Evolutionary conservation across 2,113 vertebrate genomes (phyloP).

Genomic region (Thalassoma bifasciatum): DNA sequence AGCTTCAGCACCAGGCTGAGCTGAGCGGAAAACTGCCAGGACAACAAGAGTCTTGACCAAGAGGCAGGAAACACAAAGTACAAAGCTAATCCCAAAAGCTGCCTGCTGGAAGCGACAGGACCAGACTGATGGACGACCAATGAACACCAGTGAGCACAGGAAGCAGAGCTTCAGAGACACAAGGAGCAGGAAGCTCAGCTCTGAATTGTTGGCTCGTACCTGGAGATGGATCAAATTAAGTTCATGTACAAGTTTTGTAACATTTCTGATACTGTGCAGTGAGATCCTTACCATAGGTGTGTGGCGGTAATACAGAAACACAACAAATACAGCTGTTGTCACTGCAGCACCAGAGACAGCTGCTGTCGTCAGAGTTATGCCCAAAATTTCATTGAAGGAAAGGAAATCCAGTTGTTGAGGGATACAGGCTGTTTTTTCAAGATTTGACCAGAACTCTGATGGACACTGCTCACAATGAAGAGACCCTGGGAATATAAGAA

Average conservation of each 20-base stretch:
- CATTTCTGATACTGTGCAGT: no score
- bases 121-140: constrained; percentile 34
- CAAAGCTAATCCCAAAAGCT: constrained; percentile 64
- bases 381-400: constrained; percentile 58
- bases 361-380: constrained; percentile 61
- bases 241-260: no score
- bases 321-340: constrained; percentile 44
- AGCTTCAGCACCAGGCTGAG: background rate
- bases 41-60: constrained; percentile 5
- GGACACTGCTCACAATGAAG: constrained; percentile 70
- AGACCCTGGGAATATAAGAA: constrained; percentile 55
- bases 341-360: constrained; percentile 60
- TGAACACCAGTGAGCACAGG: constrained; percentile 80
- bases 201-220: constrained; percentile 79
- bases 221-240: no score
- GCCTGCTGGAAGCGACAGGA: constrained; percentile 59
- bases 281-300: constrained; percentile 60
- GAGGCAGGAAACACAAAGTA: constrained; percentile 3
- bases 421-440: constrained; percentile 61
- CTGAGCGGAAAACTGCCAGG: background rate
- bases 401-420: constrained; percentile 72
- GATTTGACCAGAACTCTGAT: constrained; percentile 72
- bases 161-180: constrained; percentile 79
- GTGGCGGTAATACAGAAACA: constrained; percentile 61
- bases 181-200: constrained; percentile 79